Conservation (phyloP, 2,797 vertebrate genomes). For the Podargus strigoides region DNA sequence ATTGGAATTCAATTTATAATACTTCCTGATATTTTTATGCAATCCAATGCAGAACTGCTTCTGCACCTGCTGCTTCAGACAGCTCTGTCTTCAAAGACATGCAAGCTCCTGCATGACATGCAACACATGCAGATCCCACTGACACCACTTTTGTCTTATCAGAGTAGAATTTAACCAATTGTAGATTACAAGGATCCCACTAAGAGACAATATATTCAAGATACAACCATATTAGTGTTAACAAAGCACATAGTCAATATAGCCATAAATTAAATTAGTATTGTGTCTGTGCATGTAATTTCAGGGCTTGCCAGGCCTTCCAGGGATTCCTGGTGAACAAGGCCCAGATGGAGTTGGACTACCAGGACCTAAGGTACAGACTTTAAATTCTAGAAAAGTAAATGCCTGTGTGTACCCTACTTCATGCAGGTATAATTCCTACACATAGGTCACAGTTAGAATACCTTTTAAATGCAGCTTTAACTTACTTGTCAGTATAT, state of each 20-base stretch:
- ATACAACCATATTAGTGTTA: neutral
- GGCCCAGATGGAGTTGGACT: constrained; percentile 85
- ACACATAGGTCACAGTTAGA: neutral
- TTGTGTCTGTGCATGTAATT: neutral
- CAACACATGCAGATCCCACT: neutral
- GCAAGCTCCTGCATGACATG: neutral
- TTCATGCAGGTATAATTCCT: neutral
- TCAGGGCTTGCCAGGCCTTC: constrained; percentile 84
- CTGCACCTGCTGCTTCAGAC: neutral
- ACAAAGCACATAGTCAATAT: neutral
- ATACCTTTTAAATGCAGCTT: neutral
- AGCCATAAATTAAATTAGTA: neutral
- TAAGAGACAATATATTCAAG: neutral
- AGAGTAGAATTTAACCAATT: neutral
- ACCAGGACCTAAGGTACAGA: constrained; percentile 86
- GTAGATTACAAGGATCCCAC: neutral
- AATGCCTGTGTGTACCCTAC: neutral
- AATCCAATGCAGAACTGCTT: neutral
- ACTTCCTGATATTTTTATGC: neutral
- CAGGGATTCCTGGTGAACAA: constrained; percentile 80
- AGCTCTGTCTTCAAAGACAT: neutral
- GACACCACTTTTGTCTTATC: neutral
- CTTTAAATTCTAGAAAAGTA: neutral
- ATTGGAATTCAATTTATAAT: neutral
- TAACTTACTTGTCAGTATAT: neutral